Conservation (phyloP, 2,888 invertebrate species). For the Chrysolina haemoptera region DNA sequence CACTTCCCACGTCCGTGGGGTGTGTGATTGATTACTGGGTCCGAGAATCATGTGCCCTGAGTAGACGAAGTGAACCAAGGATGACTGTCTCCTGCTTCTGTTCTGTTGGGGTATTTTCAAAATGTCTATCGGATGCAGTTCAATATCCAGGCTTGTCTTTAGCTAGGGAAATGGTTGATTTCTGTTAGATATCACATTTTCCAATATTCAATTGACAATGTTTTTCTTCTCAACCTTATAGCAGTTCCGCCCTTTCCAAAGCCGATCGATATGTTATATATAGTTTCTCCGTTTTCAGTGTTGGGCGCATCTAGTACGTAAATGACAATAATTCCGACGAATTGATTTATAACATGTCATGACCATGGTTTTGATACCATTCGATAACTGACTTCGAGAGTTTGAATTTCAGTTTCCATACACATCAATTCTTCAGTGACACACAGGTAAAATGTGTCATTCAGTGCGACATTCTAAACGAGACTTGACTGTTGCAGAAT, state of each 20-base stretch:
- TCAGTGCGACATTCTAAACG: background rate
- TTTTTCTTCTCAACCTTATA: too few relatives aligned
- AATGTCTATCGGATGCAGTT: too few relatives aligned
- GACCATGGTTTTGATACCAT: background rate
- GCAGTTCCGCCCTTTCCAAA: background rate
- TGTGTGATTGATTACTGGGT: too few relatives aligned
- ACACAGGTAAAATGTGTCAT: background rate
- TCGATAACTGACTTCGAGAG: background rate
- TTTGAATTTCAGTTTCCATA: background rate
- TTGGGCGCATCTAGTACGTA: background rate
- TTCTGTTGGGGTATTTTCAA: too few relatives aligned
- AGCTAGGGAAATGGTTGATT: too few relatives aligned
- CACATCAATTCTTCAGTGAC: background rate
- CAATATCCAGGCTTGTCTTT: too few relatives aligned
- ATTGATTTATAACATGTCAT: background rate
- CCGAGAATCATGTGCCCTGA: too few relatives aligned
- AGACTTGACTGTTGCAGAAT: slow-evolving; percentile 18
- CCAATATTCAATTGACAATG: too few relatives aligned
- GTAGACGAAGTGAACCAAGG: too few relatives aligned
- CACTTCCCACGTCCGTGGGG: too few relatives aligned
- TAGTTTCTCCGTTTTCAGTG: background rate
- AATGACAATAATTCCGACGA: background rate
- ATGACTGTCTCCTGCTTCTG: too few relatives aligned
- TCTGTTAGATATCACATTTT: too few relatives aligned
- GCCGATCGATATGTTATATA: background rate